Evolutionary conservation across 2,113 vertebrate species (phyloP), one percentile per base, ranked within the genome.

Genomic region (Vidua chalybeata): DNA sequence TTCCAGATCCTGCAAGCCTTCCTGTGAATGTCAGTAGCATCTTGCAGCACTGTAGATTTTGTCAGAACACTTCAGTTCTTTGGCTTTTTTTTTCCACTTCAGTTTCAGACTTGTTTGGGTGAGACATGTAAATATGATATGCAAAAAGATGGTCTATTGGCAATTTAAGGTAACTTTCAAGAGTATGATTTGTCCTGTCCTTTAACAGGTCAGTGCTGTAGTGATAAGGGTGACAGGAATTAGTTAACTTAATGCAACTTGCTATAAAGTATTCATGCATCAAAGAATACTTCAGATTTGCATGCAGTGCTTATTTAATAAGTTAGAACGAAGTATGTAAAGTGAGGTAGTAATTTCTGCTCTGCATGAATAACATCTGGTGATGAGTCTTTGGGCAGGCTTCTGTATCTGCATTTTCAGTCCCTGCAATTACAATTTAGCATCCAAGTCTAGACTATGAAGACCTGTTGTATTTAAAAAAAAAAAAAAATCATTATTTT

Each of bases 391-490:
- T 56, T 46, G 31, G 77, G 46, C 51, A 85, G 71, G 33, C 39
- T 83, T 85, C 39, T 88, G 30, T 76, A 95, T 95, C 72, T 93
- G 59, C 75, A 77, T 94, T 94, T 96, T 90, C 87, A 77, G 41
- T 77, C 55, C 18, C 56, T 77, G 54, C 85, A 94, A 90, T 94
- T 97, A 81, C 11, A 90, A 81, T 14, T 63, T 77, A 74, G 45
- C 51, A 61, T 88, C 43, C 19, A 77, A 88, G 91, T 94, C 90
- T 93, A 94, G 89, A 93, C 93, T 91, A 4, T 56, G 48, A 88
- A 80, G 61, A 78, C 59, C 43, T 79, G 28, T 73, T 91, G 31
- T 24, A 63, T 35, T 92, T 94, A 58, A 9, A 78, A 91, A 91
- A 75, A 91, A 75, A 67, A 7, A 37, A 86, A 90, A 94, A 51